phyloP scores from a whole-genome alignment of 1,140 invertebrate species.

The Idris sp. region DNA sequence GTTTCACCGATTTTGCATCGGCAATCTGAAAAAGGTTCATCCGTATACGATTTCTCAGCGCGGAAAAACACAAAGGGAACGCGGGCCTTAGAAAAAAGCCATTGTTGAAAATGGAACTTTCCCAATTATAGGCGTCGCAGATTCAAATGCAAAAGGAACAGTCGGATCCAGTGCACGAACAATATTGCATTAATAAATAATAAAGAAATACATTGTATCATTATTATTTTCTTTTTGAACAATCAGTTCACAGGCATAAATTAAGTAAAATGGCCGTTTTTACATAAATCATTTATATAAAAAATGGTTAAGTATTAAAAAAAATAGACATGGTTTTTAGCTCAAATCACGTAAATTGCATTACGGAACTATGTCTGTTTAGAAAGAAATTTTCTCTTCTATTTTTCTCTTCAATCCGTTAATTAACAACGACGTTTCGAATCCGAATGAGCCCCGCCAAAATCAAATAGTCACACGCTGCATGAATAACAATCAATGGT shows the following conservation, averaged over 20 bases:
- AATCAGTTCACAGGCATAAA: too few relatives aligned
- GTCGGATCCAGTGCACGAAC: not conserved
- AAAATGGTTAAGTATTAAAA: too few relatives aligned
- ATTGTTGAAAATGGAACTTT: constrained; percentile 35
- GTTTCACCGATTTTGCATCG: constrained; percentile 35
- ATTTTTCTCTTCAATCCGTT: not conserved
- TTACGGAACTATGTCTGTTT: too few relatives aligned
- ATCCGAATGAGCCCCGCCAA: constrained; percentile 14
- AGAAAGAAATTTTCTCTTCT: too few relatives aligned
- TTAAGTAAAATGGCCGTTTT: too few relatives aligned
- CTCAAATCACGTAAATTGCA: constrained; percentile 1
- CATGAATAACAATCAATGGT: constrained; percentile 36
- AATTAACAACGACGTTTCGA: constrained; percentile 18
- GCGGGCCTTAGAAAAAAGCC: constrained; percentile 7
- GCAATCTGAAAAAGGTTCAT: constrained; percentile 19
- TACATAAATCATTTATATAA: too few relatives aligned
- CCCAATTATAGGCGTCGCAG: constrained; percentile 22
- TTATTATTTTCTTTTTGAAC: too few relatives aligned
- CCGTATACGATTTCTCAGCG: constrained; percentile 15
- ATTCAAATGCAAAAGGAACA: constrained; percentile 10
- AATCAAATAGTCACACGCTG: constrained; percentile 10
- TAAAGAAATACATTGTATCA: too few relatives aligned
- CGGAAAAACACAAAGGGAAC: constrained; percentile 34
- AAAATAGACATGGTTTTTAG: too few relatives aligned
- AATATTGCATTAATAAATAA: constrained; percentile 22